Conservation (phyloP, 2,888 invertebrate genomes). For the Sarcophaga caerulescens region DNA sequence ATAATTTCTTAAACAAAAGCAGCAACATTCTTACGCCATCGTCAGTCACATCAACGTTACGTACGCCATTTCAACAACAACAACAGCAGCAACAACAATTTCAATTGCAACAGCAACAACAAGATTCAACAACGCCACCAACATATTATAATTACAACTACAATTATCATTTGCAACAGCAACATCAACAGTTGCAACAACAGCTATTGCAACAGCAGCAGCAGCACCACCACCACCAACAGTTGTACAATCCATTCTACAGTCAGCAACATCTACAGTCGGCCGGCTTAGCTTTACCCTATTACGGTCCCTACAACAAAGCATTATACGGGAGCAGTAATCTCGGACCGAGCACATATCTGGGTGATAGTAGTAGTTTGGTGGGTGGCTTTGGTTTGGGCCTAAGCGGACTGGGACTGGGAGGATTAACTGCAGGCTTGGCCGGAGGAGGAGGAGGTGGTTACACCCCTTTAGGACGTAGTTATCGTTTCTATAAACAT, state of each 20-base stretch:
- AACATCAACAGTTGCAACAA: constrained; percentile 69
- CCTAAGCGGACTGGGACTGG: constrained; percentile 65
- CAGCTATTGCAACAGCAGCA: constrained; percentile 68
- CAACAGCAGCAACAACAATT: constrained; percentile 63
- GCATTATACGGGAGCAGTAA: constrained; percentile 65
- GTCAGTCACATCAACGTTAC: constrained; percentile 61
- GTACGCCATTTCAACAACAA: constrained; percentile 54
- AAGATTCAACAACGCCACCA: constrained; percentile 61
- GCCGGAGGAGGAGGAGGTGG: constrained; percentile 68
- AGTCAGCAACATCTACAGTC: constrained; percentile 75
- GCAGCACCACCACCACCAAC: constrained; percentile 74
- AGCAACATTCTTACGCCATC: constrained; percentile 40
- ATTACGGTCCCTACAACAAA: constrained; percentile 69
- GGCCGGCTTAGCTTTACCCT: constrained; percentile 67
- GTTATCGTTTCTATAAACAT: constrained; percentile 71
- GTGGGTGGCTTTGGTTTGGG: constrained; percentile 60
- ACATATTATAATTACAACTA: constrained; percentile 68
- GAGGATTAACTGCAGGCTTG: constrained; percentile 61
- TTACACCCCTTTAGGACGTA: constrained; percentile 70
- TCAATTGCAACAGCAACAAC: constrained; percentile 43
- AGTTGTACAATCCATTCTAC: constrained; percentile 70
- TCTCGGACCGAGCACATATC: constrained; percentile 52
- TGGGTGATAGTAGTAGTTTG: constrained; percentile 65
- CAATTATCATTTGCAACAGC: constrained; percentile 69
- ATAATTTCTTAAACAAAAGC: constrained; percentile 54